Evolutionary conservation across 2,797 vertebrate species (phyloP).

Genomic region (Mus caroli): DNA sequence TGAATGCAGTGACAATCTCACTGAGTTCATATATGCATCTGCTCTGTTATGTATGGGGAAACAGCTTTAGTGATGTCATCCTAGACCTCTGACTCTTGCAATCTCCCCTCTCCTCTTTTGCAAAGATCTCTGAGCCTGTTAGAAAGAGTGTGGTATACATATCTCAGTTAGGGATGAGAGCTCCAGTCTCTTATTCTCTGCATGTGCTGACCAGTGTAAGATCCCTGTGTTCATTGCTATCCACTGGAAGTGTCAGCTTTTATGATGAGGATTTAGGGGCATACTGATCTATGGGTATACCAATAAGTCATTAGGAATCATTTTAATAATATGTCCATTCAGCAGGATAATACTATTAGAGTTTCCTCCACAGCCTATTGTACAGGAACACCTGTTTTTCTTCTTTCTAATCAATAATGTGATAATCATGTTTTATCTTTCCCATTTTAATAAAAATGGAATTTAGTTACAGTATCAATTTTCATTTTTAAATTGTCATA

Average conservation of each 20-base stretch:
- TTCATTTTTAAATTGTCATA: constrained; percentile 66
- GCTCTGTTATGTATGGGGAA: not conserved
- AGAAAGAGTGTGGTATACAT: not conserved
- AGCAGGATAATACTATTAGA: not conserved
- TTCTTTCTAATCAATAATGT: constrained; percentile 59
- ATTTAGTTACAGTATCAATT: constrained; percentile 68
- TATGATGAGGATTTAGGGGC: not conserved
- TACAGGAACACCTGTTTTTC: not conserved
- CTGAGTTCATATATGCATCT: not conserved
- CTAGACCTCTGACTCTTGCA: not conserved
- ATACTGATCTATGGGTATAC: not conserved
- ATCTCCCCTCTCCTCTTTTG: not conserved
- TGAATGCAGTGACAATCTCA: not conserved
- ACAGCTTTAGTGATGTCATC: not conserved
- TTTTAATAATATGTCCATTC: not conserved
- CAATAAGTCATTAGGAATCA: not conserved
- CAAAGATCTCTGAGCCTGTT: not conserved
- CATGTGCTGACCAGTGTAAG: not conserved
- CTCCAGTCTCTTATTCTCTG: too few relatives aligned
- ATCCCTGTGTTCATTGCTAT: not conserved
- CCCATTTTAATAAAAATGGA: constrained; percentile 63
- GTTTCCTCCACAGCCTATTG: not conserved
- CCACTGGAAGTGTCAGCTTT: not conserved
- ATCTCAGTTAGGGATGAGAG: not conserved
- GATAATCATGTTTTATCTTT: constrained; percentile 62